phyloP scores from a whole-genome alignment of 2,888 invertebrate species.

The Actias luna region DNA sequence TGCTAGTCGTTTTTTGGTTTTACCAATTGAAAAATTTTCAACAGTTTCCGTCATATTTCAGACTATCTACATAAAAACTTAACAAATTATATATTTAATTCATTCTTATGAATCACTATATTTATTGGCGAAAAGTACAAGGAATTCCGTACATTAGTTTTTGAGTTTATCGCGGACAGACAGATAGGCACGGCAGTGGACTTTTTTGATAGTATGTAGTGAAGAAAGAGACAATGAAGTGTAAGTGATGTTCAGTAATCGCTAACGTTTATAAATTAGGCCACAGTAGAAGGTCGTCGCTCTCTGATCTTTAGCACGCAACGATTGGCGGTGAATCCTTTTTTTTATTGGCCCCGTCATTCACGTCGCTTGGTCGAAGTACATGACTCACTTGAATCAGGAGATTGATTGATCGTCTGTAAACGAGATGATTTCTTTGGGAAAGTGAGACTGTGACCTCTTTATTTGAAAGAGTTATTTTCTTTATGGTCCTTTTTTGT shows the following conservation, averaged over 20 bases:
- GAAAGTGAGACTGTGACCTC: conserved; percentile 23
- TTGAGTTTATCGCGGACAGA: too few relatives aligned
- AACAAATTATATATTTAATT: too few relatives aligned
- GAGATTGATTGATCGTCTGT: conserved; percentile 33
- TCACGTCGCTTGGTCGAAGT: conserved; percentile 39
- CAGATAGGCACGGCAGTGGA: too few relatives aligned
- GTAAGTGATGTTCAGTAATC: conserved; percentile 18
- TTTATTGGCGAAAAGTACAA: too few relatives aligned
- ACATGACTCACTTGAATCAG: conserved; percentile 34
- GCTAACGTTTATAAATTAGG: conserved; percentile 33
- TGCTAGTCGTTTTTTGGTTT: too few relatives aligned
- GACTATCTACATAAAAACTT: too few relatives aligned
- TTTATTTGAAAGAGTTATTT: conserved; percentile 11
- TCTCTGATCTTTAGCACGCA: conserved; percentile 73
- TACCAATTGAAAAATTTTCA: too few relatives aligned
- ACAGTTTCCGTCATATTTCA: too few relatives aligned
- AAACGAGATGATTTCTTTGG: conserved; percentile 38
- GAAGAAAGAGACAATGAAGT: background rate
- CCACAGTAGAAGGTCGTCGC: conserved; percentile 64
- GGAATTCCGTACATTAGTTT: too few relatives aligned
- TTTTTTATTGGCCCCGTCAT: conserved; percentile 67
- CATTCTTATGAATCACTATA: too few relatives aligned
- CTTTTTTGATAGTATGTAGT: too few relatives aligned
- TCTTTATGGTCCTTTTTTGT: background rate
- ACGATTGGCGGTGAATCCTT: conserved; percentile 65